Percentiles rank a stretch among this genome's conserved stretches.
Conservation (phyloP, 2,113 vertebrate genomes). For the Melierax canorus region DNA sequence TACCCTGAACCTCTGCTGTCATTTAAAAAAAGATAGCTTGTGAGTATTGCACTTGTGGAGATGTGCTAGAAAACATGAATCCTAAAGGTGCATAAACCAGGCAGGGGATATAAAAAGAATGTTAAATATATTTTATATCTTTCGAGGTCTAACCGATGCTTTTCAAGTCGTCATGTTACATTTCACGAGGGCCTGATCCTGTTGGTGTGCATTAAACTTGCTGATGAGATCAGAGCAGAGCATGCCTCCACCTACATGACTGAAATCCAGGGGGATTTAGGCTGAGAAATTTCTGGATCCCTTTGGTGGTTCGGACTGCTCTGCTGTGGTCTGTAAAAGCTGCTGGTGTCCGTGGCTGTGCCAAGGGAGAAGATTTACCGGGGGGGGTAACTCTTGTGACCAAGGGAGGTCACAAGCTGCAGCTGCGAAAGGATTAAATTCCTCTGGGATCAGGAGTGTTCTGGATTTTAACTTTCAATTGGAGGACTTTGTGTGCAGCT, state of each 20-base stretch:
- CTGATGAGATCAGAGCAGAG: background rate
- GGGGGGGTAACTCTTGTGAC: background rate
- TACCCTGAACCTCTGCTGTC: background rate
- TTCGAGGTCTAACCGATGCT: background rate
- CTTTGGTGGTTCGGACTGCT: background rate
- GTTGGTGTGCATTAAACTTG: background rate
- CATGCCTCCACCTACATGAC: fast-evolving
- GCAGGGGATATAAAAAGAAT: background rate
- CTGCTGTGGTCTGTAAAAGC: background rate
- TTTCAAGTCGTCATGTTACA: background rate
- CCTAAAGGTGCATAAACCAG: background rate
- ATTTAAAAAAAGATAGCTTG: background rate
- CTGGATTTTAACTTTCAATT: background rate
- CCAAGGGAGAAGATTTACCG: background rate
- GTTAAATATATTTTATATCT: background rate
- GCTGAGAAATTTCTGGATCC: background rate
- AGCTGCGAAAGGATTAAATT: fast-evolving
- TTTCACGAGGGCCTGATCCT: background rate
- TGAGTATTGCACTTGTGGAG: background rate
- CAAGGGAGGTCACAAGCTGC: background rate
- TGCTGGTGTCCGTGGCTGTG: background rate
- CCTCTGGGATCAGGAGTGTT: background rate
- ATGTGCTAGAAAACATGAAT: background rate
- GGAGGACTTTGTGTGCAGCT: background rate
- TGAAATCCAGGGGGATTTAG: background rate